Evolutionary conservation across 2,113 vertebrate genomes (phyloP), one percentile per base, ranked within the genome.

Genomic region (Sphaerodactylus townsendi): DNA sequence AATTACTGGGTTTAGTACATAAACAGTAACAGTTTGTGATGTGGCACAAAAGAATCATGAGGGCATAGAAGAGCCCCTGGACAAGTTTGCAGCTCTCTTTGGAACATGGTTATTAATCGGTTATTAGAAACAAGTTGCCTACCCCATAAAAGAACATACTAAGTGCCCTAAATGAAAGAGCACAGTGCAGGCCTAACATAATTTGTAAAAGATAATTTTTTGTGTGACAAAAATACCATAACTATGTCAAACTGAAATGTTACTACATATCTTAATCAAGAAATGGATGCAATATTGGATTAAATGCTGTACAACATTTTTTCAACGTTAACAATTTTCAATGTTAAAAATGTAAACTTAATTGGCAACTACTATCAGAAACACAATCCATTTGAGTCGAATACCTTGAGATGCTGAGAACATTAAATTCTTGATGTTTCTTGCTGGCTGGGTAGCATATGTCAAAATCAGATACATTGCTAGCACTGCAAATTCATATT

Each of bases 191-290:
- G 83, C 85, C 89, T 91, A 93, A 89, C 83, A 84, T 48, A 77
- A 0, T 77, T 85, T 82, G 92, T 84, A 83, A 95, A 92, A 90
- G 90, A 90, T 91, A 84, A 91, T 81, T 84, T 93, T 92, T 86
- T 37, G 13, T 85, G 88, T 78, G 39, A 66, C 69, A 72, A 82
- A 73, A 89, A 53, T 59, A 84, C 79, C 89, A 68, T 66, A 76
- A 79, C 23, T 79, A 79, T 74, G 66, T 44, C 59, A 35, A 74
- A 80, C 72, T 33, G 3, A 66, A 50, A 66, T 89, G 81, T 14
- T 90, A 69, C 84, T 91, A 77, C n/a, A 25, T 75, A 41, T 70
- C 74, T 44, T 44, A 89, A 68, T 77, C 86, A 90, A 88, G 17
- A 89, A 90, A 87, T 13, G 72, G 80, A 50, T 59, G 30, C 87